Conservation (phyloP, 1,140 invertebrate species). For the Brachionus rotundiformis region DNA sequence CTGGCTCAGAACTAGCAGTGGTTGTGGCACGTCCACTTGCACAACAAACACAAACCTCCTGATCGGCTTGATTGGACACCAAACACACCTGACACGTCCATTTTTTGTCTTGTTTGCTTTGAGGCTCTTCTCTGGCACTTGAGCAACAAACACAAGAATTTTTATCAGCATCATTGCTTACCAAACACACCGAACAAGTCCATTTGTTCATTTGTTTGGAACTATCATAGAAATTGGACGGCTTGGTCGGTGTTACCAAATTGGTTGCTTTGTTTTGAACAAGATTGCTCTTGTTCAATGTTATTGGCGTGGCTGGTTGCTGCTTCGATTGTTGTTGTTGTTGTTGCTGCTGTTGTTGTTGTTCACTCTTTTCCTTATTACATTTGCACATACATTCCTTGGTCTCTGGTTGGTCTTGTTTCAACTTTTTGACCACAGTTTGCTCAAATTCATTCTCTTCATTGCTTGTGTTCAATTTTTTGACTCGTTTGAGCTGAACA, state of each 20-base stretch:
- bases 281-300: not conserved
- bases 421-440: not conserved
- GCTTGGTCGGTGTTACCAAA: conserved; percentile 19
- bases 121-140: not conserved
- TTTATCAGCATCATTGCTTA: not conserved
- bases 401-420: not conserved
- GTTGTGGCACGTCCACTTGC: not conserved
- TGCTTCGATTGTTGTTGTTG: no score
- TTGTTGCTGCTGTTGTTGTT: no score
- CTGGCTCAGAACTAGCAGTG: not conserved
- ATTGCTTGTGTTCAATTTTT: not conserved
- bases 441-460: conserved; percentile 30
- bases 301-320: not conserved
- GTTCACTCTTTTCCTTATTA: not conserved
- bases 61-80: not conserved
- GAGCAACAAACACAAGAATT: not conserved
- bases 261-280: not conserved
- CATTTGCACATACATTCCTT: not conserved
- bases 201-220: not conserved
- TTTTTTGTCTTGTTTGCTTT: not conserved
- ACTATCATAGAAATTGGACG: conserved; percentile 30
- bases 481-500: no score
- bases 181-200: conserved; percentile 37
- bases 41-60: not conserved
- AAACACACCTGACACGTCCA: conserved; percentile 30